Base-by-base conservation (phyloP, 2,113 vertebrate species). In the Lampris incognitus region DNA sequence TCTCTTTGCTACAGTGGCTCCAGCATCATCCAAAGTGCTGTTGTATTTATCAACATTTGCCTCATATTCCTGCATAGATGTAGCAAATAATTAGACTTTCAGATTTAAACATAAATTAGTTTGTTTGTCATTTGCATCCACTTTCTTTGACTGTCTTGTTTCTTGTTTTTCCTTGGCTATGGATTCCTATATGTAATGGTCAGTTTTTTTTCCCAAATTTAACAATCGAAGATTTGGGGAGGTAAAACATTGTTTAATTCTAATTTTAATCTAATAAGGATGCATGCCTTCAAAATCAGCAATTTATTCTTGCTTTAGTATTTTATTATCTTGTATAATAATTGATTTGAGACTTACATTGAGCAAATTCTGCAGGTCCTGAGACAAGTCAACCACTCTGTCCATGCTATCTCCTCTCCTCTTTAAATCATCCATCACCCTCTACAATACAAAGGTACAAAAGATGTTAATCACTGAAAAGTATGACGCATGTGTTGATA, bases 401-500 rank as follows among this genome's bases (percentile, higher is more conserved):
- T 95, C 93, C 83, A 96, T 91, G 69, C 98, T 97, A 0, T 86
- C 88, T 55, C 95, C 95, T 56, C 96, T 97, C 66, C 94, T 90
- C 67, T 94, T 91, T 8, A 98, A 95, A 88, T 99, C 96, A 0
- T 96, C 94, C 49, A 94, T 88, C 72, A 95, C 90, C 76, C 95
- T 97, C 98, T 99, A 88, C 51, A 83, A 61, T 44, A 78, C 59
- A 61, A 81, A 62, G 24, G n/a, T 13, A 66, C 10, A 54, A 36
- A n/a, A 76, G 2, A 68, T 13, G 51, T 69, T 68, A 55, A 68
- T 70, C n/a, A 73, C 11, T 59, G 0, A 41, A 5, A 72, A 4
- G 24, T 10, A 54, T 52, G 50, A 49, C 4, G 48, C 4, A 4
- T 5, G 9, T 49, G 48, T 37, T 41, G 6, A 8, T 56, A 67